Conservation (phyloP, 1,140 invertebrate genomes). For the Hypsibius dujardini region DNA sequence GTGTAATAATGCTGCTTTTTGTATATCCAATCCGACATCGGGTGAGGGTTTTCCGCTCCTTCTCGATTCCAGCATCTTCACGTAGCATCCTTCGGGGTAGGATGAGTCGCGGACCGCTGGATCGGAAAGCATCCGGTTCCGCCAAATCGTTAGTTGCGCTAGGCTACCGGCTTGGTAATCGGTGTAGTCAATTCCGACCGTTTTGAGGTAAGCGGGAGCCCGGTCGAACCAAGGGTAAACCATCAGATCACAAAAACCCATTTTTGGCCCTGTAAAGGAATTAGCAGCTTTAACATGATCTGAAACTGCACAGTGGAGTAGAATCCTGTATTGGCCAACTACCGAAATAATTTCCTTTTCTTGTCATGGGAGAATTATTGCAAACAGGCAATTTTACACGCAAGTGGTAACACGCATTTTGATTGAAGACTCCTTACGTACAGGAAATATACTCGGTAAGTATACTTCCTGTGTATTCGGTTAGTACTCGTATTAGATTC, state of each 20-base stretch:
- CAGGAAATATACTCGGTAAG: too few relatives aligned
- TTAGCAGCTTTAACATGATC: neutral
- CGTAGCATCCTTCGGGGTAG: neutral
- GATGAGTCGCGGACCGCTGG: neutral
- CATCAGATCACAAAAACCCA: neutral
- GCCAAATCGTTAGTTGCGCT: neutral
- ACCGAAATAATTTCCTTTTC: neutral
- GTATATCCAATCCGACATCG: neutral
- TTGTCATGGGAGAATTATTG: neutral
- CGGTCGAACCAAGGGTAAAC: slow-evolving; percentile 13
- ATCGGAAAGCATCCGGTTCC: neutral
- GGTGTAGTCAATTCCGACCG: neutral
- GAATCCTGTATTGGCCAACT: too few relatives aligned
- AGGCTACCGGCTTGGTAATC: neutral
- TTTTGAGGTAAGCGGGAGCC: neutral
- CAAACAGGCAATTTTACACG: slow-evolving; percentile 13
- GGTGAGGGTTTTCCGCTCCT: neutral
- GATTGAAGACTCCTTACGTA: too few relatives aligned
- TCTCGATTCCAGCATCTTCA: neutral
- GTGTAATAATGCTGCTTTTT: too few relatives aligned
- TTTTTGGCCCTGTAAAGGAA: neutral
- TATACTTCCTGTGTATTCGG: too few relatives aligned
- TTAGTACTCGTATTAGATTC: too few relatives aligned
- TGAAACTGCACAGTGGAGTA: too few relatives aligned
- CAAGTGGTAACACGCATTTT: too few relatives aligned